Percentiles rank a stretch among this genome's conserved stretches.
Evolutionary conservation across 2,113 vertebrate genomes (phyloP).

Genomic region (Oreochromis aureus): DNA sequence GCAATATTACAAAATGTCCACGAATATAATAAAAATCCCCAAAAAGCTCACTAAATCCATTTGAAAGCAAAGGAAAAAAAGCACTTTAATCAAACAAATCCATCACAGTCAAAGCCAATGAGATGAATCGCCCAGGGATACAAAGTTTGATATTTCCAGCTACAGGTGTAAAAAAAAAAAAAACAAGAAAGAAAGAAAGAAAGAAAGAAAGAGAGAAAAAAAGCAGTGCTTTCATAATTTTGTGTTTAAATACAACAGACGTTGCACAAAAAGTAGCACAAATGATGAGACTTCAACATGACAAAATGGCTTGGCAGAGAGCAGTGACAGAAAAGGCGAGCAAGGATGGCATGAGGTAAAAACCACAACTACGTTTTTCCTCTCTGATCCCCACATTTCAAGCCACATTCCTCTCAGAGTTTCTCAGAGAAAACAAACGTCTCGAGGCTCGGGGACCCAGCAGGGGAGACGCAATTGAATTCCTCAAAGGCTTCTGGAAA

Average conservation of each 20-base stretch:
- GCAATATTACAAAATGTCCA: neutral
- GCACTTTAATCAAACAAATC: neutral
- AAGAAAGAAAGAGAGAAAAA: fast-evolving
- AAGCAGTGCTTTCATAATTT: neutral
- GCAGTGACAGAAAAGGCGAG: neutral
- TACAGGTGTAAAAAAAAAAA: neutral
- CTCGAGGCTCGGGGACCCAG: conserved; percentile 7
- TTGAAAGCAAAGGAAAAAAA: neutral
- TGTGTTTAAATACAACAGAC: neutral
- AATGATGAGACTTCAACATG: neutral
- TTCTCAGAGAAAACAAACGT: conserved; percentile 23
- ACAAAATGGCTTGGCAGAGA: neutral
- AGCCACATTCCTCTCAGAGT: conserved; percentile 19
- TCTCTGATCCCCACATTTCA: neutral
- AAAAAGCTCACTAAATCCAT: neutral
- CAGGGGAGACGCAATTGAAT: conserved; percentile 30
- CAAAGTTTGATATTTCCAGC: neutral
- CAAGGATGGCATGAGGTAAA: neutral
- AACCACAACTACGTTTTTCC: neutral
- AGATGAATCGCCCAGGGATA: neutral
- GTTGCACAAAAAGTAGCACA: neutral
- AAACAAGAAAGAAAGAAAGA: too few relatives aligned
- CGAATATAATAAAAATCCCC: neutral
- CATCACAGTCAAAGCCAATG: neutral
- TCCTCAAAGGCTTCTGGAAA: conserved; percentile 32